These are phyloP conservation scores for Lysandra coridon DNA, from an alignment of 2,888 invertebrate species.

Conservation along the genomic window DNA sequence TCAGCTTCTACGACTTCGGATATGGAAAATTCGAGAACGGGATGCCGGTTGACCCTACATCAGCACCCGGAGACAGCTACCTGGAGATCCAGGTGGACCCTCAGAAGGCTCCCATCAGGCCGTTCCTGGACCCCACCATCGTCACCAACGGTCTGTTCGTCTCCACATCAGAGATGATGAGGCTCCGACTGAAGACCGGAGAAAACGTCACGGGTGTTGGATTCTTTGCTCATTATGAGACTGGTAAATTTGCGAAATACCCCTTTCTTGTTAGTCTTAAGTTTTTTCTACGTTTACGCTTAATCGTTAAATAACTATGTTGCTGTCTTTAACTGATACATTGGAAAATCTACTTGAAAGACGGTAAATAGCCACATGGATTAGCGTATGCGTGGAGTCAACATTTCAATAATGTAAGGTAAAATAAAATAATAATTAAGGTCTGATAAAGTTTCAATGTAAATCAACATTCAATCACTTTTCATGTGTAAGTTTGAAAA, in stretches of 20 bases:
- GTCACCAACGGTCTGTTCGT: conserved; percentile 85
- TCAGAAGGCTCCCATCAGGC: conserved; percentile 74
- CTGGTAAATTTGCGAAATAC: conserved; percentile 59
- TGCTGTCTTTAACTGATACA: too few relatives aligned
- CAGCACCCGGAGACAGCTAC: conserved; percentile 66
- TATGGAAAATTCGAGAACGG: conserved; percentile 67
- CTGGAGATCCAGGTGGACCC: conserved; percentile 81
- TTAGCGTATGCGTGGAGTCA: too few relatives aligned
- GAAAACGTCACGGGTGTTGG: conserved; percentile 83
- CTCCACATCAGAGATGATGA: conserved; percentile 82
- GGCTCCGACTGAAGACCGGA: conserved; percentile 83
- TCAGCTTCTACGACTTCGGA: conserved; percentile 81
- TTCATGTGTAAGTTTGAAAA: too few relatives aligned
- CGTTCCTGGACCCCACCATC: conserved; percentile 77
- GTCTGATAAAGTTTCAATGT: too few relatives aligned
- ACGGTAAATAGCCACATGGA: too few relatives aligned
- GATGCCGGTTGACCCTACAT: conserved; percentile 58
- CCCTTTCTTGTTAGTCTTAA: too few relatives aligned
- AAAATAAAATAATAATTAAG: too few relatives aligned
- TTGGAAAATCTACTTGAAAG: too few relatives aligned
- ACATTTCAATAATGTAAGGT: too few relatives aligned
- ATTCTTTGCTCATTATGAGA: conserved; percentile 84
- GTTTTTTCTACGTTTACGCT: too few relatives aligned
- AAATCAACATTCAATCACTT: too few relatives aligned
- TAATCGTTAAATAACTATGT: too few relatives aligned